These are phyloP conservation scores for Synanthedon andrenaeformis DNA, from an alignment of 2,888 invertebrate genomes.

Conservation along the genomic window DNA sequence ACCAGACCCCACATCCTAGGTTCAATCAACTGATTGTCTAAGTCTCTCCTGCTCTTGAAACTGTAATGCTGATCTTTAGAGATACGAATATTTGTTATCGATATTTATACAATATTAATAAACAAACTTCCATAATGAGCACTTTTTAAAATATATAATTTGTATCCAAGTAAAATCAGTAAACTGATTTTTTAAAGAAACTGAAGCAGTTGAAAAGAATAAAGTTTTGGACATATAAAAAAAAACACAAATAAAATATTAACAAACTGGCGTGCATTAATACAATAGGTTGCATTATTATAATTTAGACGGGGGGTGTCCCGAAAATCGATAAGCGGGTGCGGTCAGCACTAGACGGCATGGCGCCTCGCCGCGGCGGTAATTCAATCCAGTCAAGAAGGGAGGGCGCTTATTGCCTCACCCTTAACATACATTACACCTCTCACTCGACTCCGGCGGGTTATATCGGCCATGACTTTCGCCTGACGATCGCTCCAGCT, in stretches of 20 bases:
- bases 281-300: conserved; percentile 13
- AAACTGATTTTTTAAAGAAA: neutral
- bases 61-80: too few species aligned
- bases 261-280: conserved; percentile 15
- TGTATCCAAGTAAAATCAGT: neutral
- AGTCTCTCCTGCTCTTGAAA: too few species aligned
- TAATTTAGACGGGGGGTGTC: conserved; percentile 14
- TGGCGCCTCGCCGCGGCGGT: conserved; percentile 26
- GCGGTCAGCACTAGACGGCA: conserved; percentile 46
- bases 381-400: conserved; percentile 49
- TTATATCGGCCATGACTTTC: conserved; percentile 39
- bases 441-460: conserved; percentile 27
- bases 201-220: neutral
- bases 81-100: too few species aligned
- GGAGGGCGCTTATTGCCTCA: conserved; percentile 36
- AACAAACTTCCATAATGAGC: too few species aligned
- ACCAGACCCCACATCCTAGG: too few species aligned
- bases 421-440: conserved; percentile 44
- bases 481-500: conserved; percentile 25
- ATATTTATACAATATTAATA: too few species aligned
- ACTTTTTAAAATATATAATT: too few species aligned
- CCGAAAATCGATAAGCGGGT: conserved; percentile 33
- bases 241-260: neutral
- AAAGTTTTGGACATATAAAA: neutral
- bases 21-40: too few species aligned